Percentiles rank a stretch among this genome's conserved stretches.
These are phyloP conservation scores for Probosciger aterrimus DNA, from an alignment of 2,113 vertebrate species.

Conservation along the genomic window DNA sequence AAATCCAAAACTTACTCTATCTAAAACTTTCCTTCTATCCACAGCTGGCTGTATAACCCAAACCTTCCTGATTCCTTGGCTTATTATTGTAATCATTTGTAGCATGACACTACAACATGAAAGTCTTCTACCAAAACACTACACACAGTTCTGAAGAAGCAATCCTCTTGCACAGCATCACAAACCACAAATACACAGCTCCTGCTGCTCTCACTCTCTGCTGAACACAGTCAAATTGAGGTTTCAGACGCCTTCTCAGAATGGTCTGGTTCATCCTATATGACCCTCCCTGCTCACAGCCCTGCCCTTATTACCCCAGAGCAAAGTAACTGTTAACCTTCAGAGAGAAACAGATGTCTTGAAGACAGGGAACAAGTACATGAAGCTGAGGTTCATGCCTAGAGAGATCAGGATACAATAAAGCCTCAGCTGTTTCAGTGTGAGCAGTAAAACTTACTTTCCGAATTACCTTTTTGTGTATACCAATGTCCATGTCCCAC, in stretches of 20 bases:
- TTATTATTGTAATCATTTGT: not conserved
- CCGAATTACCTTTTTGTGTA: not conserved
- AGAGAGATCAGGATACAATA: not conserved
- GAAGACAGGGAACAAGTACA: not conserved
- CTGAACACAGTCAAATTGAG: not conserved
- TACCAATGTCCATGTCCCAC: not conserved
- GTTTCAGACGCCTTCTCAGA: not conserved
- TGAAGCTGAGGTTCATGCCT: not conserved
- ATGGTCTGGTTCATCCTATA: not conserved
- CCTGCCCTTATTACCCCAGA: not conserved
- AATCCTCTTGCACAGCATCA: not conserved
- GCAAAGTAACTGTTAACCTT: not conserved
- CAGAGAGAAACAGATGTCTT: not conserved
- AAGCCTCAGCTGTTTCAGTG: not conserved
- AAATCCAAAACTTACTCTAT: not conserved
- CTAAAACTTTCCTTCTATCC: not conserved
- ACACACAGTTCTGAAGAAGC: not conserved
- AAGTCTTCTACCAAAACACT: not conserved
- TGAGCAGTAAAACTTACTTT: not conserved
- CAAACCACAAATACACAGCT: not conserved
- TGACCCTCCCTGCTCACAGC: not conserved
- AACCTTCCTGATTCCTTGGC: not conserved
- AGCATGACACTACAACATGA: not conserved
- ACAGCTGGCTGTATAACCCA: not conserved
- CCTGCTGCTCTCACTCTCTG: rapidly evolving